Evolutionary conservation across 2,797 vertebrate genomes (phyloP), one percentile per base, ranked within the genome.

Genomic region (Lerista edwardsae): DNA sequence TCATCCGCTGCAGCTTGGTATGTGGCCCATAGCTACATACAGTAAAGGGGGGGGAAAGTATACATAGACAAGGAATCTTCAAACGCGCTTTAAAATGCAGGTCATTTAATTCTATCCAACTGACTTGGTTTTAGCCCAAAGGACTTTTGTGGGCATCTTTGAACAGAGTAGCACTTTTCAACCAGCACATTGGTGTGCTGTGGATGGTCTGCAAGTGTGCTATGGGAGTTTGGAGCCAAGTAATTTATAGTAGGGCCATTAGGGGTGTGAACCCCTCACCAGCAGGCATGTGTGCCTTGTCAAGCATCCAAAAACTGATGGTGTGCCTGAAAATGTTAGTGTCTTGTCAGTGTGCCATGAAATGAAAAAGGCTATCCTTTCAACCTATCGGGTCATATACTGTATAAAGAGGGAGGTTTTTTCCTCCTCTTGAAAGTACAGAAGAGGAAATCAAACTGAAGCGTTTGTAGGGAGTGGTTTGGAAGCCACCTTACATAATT

Each of bases 31-130:
- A 0, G 61, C n/a, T 86, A 44, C n/a, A 2, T 61, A 91, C 64
- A 4, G 1, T 69, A 76, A 82, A 36, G 61, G 1, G 4, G 67
- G 15, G 79, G 10, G 11, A n/a, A n/a, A n/a, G 83, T 57, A 85
- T 55, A 27, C 34, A 61, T 79, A 19, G n/a, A 57, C 55, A 12
- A 19, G n/a, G 41, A 5, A 34, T 83, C 89, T 88, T 80, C 9
- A 7, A 51, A 57, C 51, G 51, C 39, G 85, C n/a, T 59, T 77
- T 17, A 74, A 85, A 79, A 55, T 81, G 36, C 51, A 69, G 57
- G 15, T 5, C 19, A 61, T 79, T 68, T 41, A 39, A 34, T n/a
- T 68, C 57, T 11, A 44, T 29, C 11, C 25, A 41, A 21, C 39
- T 44, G 68, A 36, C 69, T 72, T 72, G 21, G 14, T 8, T 61